Base-by-base conservation (phyloP, 2,113 vertebrate species). In the Oryzias curvinotus region DNA sequence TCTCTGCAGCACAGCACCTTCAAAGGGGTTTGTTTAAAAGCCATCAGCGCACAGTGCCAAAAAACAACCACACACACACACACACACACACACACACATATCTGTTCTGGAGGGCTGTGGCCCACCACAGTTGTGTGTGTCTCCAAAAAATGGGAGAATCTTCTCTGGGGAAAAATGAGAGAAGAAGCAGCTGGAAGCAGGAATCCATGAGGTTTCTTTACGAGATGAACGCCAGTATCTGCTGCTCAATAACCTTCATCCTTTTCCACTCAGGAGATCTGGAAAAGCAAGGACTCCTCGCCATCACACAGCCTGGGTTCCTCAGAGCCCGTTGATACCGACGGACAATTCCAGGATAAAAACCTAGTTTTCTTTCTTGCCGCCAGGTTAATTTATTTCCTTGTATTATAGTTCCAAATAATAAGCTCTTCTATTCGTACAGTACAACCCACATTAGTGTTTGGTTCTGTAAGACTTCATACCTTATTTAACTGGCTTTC, bases 381-480 rank as follows among this genome's bases (percentile, higher is more conserved):
- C 26, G 6, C 62, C 54, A 41, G 65, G 65, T 85, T 91, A 80
- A 91, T 91, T 92, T 93, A 91, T 91, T 92, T 90, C 68, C 88
- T 91, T 91, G 86, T 91, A 91, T 89, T 83, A 89, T 87, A 89
- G 80, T 78, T 86, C 85, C 80, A 86, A 82, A 90, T 81, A 88
- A 88, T 88, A 81, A 83, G 79, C 89, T 89, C 83, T 82, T 89
- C 75, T 86, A 73, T 88, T 81, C 83, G 82, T 90, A 87, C 82
- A 89, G 87, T 90, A 84, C 73, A 90, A 80, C 82, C 67, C 77
- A 88, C 72, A 81, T 87, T 66, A 84, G 78, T 88, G 85, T 86
- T 88, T 78, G 84, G 89, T 90, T 90, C 57, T 82, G 85, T 71
- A 81, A 88, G 75, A 71, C 68, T 86, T 77, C 75, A 61, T 68